Evolutionary conservation across 2,797 vertebrate genomes (phyloP).

Genomic region (Streptopelia turtur): DNA sequence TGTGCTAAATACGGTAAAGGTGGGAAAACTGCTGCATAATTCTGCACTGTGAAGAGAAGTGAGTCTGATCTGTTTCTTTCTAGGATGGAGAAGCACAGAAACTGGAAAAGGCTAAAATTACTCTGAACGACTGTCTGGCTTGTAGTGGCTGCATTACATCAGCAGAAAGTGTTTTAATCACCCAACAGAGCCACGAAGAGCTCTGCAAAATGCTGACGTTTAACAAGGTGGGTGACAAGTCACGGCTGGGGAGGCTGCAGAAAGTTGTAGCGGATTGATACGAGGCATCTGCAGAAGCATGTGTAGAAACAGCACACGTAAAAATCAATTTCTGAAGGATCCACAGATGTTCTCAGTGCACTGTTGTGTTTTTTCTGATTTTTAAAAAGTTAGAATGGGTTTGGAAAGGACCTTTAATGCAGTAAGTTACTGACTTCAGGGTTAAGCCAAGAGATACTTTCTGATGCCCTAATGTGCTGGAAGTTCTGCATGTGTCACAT

Average conservation of each 20-base stretch:
- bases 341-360: rapidly evolving
- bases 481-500: rapidly evolving
- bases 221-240: slow-evolving; percentile 82
- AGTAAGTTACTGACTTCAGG: neutral
- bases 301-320: rapidly evolving
- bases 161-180: slow-evolving; percentile 92
- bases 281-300: neutral
- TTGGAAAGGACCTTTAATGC: neutral
- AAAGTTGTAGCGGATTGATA: neutral
- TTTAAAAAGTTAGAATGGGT: neutral
- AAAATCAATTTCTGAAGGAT: neutral
- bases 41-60: neutral
- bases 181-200: slow-evolving; percentile 93
- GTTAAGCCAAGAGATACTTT: neutral
- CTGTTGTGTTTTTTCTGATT: rapidly evolving
- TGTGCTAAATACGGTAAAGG: rapidly evolving
- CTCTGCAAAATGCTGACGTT: slow-evolving; percentile 83
- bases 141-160: slow-evolving; percentile 98
- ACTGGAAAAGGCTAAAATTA: slow-evolving; percentile 93
- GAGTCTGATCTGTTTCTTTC: neutral
- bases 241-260: neutral
- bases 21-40: neutral
- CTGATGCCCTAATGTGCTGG: neutral
- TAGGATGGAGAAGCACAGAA: slow-evolving; percentile 88
- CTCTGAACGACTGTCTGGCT: slow-evolving; percentile 92